These are phyloP conservation scores for Darevskia nairensis DNA, from an alignment of 2,797 vertebrate species.

Conservation along the genomic window DNA sequence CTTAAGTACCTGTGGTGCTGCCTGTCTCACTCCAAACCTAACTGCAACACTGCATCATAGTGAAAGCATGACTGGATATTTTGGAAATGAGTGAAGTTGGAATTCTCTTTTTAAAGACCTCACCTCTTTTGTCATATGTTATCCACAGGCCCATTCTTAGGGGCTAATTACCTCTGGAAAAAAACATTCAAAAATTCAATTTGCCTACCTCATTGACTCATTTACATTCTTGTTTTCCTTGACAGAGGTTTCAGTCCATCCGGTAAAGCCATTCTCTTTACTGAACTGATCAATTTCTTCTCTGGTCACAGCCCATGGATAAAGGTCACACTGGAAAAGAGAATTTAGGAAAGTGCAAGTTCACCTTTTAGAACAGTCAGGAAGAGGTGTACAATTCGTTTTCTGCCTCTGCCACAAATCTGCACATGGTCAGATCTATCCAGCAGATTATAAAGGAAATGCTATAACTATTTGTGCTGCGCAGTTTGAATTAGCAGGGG, in stretches of 20 bases:
- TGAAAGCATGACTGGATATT: neutral
- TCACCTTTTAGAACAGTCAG: neutral
- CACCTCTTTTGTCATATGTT: neutral
- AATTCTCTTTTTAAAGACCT: neutral
- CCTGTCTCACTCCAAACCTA: neutral
- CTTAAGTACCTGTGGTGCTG: neutral
- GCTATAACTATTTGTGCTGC: neutral
- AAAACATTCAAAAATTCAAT: rapidly evolving
- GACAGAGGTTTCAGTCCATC: slow-evolving; percentile 90
- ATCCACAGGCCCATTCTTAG: neutral
- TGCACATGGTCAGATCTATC: neutral
- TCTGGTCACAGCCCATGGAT: slow-evolving; percentile 79
- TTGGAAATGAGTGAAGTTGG: neutral
- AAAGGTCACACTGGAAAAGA: slow-evolving; percentile 83
- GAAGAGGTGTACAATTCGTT: neutral
- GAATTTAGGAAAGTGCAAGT: neutral
- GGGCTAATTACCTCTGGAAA: neutral
- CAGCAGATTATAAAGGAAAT: neutral
- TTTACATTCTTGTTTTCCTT: slow-evolving; percentile 89
- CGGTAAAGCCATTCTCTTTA: slow-evolving; percentile 84
- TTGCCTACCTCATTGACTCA: slow-evolving; percentile 85
- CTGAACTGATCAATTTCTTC: slow-evolving; percentile 86
- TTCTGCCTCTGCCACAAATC: neutral
- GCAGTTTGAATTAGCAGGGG: neutral
- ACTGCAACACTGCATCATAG: neutral